A percentile compares a stretch with the other conserved stretches of the same genome.
Evolutionary conservation across 2,797 vertebrate species (phyloP).

Genomic region (Halcyon leucocephala): DNA sequence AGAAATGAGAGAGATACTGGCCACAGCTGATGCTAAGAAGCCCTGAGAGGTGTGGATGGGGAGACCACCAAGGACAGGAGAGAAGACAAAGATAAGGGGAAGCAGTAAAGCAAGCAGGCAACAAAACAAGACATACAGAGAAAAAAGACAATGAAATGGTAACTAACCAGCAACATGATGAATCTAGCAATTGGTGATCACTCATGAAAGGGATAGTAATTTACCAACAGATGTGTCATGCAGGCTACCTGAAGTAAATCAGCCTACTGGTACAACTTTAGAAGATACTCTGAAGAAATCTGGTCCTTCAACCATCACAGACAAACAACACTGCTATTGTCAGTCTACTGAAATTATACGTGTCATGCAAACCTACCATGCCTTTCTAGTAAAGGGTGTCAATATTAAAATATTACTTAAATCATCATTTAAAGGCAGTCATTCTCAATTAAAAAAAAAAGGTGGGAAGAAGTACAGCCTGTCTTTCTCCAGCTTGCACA

Average conservation of each 20-base stretch:
- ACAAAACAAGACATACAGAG: not conserved
- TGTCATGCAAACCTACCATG: not conserved
- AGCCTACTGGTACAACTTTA: not conserved
- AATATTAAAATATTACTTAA: not conserved
- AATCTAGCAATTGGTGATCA: not conserved
- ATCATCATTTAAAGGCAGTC: not conserved
- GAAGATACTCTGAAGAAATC: not conserved
- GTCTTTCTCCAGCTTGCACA: not conserved
- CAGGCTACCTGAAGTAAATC: not conserved
- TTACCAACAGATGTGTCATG: not conserved
- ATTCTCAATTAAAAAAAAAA: not conserved
- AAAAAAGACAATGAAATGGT: not conserved
- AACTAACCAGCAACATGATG: not conserved
- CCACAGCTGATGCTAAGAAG: not conserved
- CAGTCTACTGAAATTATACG: not conserved
- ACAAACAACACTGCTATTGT: not conserved
- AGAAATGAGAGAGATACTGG: not conserved
- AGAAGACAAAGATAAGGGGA: not conserved
- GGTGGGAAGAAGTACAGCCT: not conserved
- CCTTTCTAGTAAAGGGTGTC: not conserved
- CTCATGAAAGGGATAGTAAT: not conserved
- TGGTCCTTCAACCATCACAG: not conserved
- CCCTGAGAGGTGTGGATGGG: not conserved
- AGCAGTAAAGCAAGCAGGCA: not conserved
- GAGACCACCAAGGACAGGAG: not conserved